Evolutionary conservation across 1,140 invertebrate species (phyloP), one percentile per base, ranked within the genome.

Genomic region (Aphelenchoides besseyi): DNA sequence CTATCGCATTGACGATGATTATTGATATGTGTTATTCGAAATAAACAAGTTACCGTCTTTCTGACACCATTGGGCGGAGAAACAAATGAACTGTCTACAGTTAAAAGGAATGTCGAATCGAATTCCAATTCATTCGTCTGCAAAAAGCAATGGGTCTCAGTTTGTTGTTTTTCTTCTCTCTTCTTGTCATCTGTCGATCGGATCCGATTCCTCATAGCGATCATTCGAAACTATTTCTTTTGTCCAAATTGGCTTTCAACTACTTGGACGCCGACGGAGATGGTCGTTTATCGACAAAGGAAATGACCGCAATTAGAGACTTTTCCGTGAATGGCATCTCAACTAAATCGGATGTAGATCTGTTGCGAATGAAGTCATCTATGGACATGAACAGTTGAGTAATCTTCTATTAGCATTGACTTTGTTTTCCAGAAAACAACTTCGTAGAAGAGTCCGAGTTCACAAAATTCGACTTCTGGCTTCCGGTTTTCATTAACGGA

Each of bases 1-100:
- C 77, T 70, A 0, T 76, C 76, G 26, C 64, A 12, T 33, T 76
- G 76, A 8, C 76, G 72, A 54, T 80, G 67, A 71, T 30, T 61
- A n/a, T 61, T 8, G 1, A 8, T 26, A 8, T 73, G 32, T 28
- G 28, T n/a, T n/a, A 18, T 18, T 61, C 52, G 29, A n/a, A 61
- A 69, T 68, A 16, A 69, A 67, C n/a, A 30, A 1, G 18, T n/a
- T 3, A 1, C n/a, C 28, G 18, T 18, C 59, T 61, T 1, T 2
- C 2, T 36, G 16, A 18, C 16, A 16, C 41, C 23, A 12, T 48
- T 23, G 41, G 41, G 41, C 41, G 41, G 12, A 48, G 23, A 48
- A 23, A 48, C 41, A 48, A 12, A 16, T 48, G 12, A 48, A 48
- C 12, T 48, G n/a, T n/a, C n/a, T n/a, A n/a, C n/a, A n/a, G n/a